Conservation (phyloP, 2,113 vertebrate species). For the Herpailurus yagouaroundi region DNA sequence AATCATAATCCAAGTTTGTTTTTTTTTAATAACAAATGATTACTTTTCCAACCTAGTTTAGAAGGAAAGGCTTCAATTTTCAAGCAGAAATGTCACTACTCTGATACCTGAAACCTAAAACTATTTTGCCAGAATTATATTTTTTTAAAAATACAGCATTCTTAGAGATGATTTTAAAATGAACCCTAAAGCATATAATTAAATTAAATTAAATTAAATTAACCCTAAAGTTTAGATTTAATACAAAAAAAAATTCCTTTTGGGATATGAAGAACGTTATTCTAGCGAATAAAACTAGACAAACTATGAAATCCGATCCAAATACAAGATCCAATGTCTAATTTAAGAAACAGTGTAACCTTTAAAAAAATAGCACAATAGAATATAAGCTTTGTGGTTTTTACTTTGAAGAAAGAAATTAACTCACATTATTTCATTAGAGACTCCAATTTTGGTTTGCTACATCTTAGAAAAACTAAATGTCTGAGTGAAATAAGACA, state of each 20-base stretch:
- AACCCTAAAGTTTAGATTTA: neutral
- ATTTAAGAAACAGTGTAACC: slow-evolving; percentile 44
- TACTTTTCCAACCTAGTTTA: neutral
- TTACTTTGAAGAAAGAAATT: slow-evolving; percentile 38
- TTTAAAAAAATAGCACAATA: neutral
- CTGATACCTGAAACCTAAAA: neutral
- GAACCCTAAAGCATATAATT: neutral
- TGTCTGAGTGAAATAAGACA: neutral
- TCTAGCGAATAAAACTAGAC: neutral
- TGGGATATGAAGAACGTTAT: neutral
- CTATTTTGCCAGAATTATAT: neutral
- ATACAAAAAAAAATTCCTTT: neutral
- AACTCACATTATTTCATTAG: neutral
- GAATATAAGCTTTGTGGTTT: neutral
- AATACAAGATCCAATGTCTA: slow-evolving; percentile 3
- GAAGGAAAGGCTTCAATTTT: slow-evolving; percentile 1
- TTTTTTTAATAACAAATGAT: neutral
- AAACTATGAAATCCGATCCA: slow-evolving; percentile 44
- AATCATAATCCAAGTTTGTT: neutral
- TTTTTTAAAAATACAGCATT: neutral
- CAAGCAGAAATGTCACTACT: slow-evolving; percentile 11
- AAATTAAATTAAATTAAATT: neutral
- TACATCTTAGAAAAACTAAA: slow-evolving; percentile 45
- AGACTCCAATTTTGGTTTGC: slow-evolving; percentile 33
- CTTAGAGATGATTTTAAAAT: neutral